Evolutionary conservation across 1,140 invertebrate genomes (phyloP).

Genomic region (Aphis craccivora): DNA sequence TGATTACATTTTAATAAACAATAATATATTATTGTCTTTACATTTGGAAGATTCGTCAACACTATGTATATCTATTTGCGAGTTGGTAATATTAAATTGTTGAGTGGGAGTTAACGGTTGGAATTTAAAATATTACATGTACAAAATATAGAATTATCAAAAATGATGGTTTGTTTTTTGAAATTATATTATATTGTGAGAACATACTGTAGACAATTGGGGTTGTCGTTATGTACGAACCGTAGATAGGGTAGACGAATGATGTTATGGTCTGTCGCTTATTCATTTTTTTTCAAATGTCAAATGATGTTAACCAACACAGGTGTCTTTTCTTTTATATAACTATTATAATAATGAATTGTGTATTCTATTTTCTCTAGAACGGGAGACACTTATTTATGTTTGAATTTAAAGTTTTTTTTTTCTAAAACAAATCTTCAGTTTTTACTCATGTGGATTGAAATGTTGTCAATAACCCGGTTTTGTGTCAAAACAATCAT

Average conservation of each 20-base stretch:
- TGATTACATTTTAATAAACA: background rate
- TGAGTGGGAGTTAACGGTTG: background rate
- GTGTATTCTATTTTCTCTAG: background rate
- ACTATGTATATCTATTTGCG: background rate
- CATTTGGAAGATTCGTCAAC: background rate
- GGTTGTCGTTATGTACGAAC: constrained; percentile 13
- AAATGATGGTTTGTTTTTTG: constrained; percentile 18
- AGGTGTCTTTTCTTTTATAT: constrained; percentile 45
- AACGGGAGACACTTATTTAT: background rate
- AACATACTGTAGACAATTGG: constrained; percentile 36
- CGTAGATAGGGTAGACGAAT: constrained; percentile 33
- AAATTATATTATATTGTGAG: background rate
- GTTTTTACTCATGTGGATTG: background rate
- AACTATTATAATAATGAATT: constrained; percentile 14
- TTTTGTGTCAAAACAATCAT: background rate
- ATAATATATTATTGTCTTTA: background rate
- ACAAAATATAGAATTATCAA: constrained; percentile 27
- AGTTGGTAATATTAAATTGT: background rate
- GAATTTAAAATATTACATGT: background rate
- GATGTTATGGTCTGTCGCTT: constrained; percentile 54
- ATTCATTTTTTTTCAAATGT: constrained; percentile 25
- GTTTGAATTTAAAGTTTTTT: background rate
- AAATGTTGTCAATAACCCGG: background rate
- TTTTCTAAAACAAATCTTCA: background rate
- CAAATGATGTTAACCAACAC: constrained; percentile 38